phyloP scores from a whole-genome alignment of 2,888 invertebrate species.

The Alloplasta piceator region DNA sequence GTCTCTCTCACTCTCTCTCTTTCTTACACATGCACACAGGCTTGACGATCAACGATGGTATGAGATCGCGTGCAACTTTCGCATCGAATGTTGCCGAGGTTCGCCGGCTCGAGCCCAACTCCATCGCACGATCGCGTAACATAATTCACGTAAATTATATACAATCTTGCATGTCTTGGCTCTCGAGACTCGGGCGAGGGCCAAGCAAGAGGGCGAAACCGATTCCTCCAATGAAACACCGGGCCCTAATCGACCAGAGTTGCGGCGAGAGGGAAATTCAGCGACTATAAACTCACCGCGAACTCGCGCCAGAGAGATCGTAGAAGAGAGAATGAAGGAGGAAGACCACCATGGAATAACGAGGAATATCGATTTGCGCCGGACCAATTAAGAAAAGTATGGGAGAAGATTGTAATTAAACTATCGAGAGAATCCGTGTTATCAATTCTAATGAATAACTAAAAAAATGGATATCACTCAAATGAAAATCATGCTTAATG shows the following conservation, averaged over 20 bases:
- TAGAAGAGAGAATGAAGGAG: neutral
- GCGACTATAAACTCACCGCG: constrained; percentile 30
- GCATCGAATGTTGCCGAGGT: constrained; percentile 42
- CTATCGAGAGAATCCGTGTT: too few relatives aligned
- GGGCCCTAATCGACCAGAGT: constrained; percentile 56
- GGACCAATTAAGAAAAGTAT: neutral
- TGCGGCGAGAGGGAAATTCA: constrained; percentile 53
- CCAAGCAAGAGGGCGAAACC: constrained; percentile 46
- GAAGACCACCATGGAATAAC: constrained; percentile 63
- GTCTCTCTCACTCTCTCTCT: constrained; percentile 15
- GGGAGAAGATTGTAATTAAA: constrained; percentile 6
- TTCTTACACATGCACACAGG: constrained; percentile 17
- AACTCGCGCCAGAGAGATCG: constrained; percentile 27
- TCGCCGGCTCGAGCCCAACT: constrained; percentile 47
- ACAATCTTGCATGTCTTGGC: constrained; percentile 60
- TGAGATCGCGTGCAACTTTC: constrained; percentile 59
- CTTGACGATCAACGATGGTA: neutral
- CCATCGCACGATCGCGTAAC: constrained; percentile 51
- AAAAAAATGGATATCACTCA: too few relatives aligned
- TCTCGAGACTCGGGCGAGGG: constrained; percentile 43
- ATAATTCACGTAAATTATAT: constrained; percentile 69
- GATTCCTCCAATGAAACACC: constrained; percentile 61
- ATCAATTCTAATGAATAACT: too few relatives aligned
- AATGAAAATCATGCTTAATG: too few relatives aligned
- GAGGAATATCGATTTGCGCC: constrained; percentile 65